Percentiles rank a stretch among this genome's conserved stretches.
Evolutionary conservation across 2,113 vertebrate genomes (phyloP).

Genomic region (Myotis yumanensis): DNA sequence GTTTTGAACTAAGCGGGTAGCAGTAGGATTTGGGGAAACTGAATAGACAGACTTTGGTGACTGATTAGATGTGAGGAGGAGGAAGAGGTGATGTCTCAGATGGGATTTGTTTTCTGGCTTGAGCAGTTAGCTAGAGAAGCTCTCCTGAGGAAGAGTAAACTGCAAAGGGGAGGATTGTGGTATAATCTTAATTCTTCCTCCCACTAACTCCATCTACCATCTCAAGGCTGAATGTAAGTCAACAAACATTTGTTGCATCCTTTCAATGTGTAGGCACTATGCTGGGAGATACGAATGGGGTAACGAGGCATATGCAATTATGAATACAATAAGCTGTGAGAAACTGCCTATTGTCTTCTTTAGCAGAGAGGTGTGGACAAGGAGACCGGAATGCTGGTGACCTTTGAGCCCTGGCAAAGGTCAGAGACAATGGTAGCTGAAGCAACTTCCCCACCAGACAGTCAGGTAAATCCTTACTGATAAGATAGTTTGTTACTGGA

Average conservation of each 20-base stretch:
- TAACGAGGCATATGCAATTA: not conserved
- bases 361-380: too few relatives aligned
- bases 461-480: too few relatives aligned
- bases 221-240: slow-evolving; percentile 12
- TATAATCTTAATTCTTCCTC: not conserved
- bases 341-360: too few relatives aligned
- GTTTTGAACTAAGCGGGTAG: not conserved
- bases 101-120: not conserved
- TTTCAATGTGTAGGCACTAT: not conserved
- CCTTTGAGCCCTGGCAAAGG: too few relatives aligned
- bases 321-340: not conserved
- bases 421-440: too few relatives aligned
- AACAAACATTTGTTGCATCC: slow-evolving; percentile 9
- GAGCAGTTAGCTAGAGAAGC: not conserved
- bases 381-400: too few relatives aligned
- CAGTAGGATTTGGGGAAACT: not conserved
- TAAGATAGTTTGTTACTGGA: too few relatives aligned
- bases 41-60: not conserved
- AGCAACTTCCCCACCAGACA: too few relatives aligned
- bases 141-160: not conserved
- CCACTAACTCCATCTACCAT: not conserved
- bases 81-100: not conserved
- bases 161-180: not conserved
- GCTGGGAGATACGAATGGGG: not conserved
- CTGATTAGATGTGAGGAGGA: not conserved